Evolutionary conservation across 2,888 invertebrate genomes (phyloP).

Genomic region (Microplitis manilae): DNA sequence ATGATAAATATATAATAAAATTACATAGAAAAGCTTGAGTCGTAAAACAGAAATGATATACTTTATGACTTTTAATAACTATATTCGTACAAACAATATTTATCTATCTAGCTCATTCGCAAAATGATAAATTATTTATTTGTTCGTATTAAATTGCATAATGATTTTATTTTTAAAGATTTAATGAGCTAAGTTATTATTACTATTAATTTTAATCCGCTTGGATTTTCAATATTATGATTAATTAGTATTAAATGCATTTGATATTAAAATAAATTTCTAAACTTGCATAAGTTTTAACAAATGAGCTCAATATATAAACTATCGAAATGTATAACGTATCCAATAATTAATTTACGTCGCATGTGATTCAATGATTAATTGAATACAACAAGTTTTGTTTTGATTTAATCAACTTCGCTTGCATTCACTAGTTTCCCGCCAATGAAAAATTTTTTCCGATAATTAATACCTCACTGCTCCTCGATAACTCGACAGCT

Average conservation of each 20-base stretch:
- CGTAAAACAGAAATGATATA: background rate
- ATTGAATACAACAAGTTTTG: slow-evolving; percentile 10
- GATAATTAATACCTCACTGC: slow-evolving; percentile 14
- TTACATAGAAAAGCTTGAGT: background rate
- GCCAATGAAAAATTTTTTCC: slow-evolving; percentile 17
- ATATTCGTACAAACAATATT: no score
- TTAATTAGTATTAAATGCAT: background rate
- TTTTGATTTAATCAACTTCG: background rate
- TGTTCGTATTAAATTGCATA: no score
- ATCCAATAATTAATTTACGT: background rate
- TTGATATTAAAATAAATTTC: background rate
- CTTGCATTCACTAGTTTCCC: background rate
- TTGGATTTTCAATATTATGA: background rate
- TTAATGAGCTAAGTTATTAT: no score
- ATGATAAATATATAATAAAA: background rate
- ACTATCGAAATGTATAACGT: background rate
- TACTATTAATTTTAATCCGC: background rate
- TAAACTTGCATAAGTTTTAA: background rate
- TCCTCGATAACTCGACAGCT: slow-evolving; percentile 28
- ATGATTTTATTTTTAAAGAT: no score
- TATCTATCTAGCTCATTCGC: no score
- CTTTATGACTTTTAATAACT: background rate
- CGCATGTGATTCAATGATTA: background rate
- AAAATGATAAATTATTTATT: no score
- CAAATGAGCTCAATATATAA: background rate